A percentile compares a stretch with the other conserved stretches of the same genome.
phyloP scores from a whole-genome alignment of 1,140 invertebrate species.

The Musca domestica region DNA sequence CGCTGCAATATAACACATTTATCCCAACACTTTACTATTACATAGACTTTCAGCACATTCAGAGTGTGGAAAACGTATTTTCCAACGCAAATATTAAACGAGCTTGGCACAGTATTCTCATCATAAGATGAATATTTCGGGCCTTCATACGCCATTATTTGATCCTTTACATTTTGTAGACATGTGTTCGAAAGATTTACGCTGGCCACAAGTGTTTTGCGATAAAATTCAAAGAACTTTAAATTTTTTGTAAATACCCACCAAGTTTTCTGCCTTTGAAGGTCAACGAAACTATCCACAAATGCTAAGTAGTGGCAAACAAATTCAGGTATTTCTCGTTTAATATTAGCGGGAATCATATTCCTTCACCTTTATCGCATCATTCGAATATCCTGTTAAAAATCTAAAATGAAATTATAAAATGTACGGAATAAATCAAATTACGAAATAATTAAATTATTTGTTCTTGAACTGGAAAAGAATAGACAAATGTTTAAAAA shows the following conservation, averaged over 20 bases:
- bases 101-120: background rate
- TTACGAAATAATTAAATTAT: too few relatives aligned
- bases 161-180: background rate
- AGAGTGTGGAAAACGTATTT: slow-evolving; percentile 26
- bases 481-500: too few relatives aligned
- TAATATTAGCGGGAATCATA: background rate
- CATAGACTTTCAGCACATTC: slow-evolving; percentile 21
- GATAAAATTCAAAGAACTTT: slow-evolving; percentile 24
- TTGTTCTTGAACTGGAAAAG: too few relatives aligned
- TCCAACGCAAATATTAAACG: slow-evolving; percentile 17
- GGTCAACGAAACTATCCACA: slow-evolving; percentile 4
- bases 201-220: slow-evolving; percentile 20
- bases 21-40: slow-evolving; percentile 25
- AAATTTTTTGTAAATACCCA: slow-evolving; percentile 21
- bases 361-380: too few relatives aligned
- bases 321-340: slow-evolving; percentile 17
- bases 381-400: too few relatives aligned
- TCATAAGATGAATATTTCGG: slow-evolving; percentile 10
- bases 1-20: slow-evolving; percentile 15
- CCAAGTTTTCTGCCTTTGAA: slow-evolving; percentile 4
- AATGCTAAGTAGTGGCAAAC: slow-evolving; percentile 1
- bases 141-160: slow-evolving; percentile 12
- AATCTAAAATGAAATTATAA: too few relatives aligned
- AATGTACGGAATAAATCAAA: too few relatives aligned
- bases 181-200: slow-evolving; percentile 20